Percentiles rank a stretch among this genome's conserved stretches.
phyloP scores from a whole-genome alignment of 2,888 invertebrate genomes.

The Luperina nickerlii region DNA sequence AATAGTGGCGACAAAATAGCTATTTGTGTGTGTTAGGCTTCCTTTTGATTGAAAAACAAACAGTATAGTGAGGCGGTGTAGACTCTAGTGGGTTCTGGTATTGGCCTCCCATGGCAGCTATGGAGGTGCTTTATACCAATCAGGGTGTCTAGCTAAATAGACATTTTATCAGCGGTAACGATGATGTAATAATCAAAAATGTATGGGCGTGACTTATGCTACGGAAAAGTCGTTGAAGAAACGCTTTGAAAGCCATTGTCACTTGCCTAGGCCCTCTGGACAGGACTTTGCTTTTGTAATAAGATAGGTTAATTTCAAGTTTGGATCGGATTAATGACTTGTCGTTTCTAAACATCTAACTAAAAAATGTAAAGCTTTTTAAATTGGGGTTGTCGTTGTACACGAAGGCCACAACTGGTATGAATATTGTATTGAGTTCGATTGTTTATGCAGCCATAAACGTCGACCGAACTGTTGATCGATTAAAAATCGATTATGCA shows the following conservation, averaged over 20 bases:
- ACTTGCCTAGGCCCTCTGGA: too few relatives aligned
- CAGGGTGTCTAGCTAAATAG: too few relatives aligned
- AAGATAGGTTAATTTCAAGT: background rate
- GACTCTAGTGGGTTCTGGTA: slow-evolving; percentile 10
- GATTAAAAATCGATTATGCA: slow-evolving; percentile 24
- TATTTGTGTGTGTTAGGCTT: slow-evolving; percentile 40
- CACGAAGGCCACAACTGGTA: background rate
- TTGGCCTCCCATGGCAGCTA: slow-evolving; percentile 16
- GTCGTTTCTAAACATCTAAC: background rate
- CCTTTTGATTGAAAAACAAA: slow-evolving; percentile 41
- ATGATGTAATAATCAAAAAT: background rate
- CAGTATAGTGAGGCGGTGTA: slow-evolving; percentile 26
- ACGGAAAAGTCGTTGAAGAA: background rate
- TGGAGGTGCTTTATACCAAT: slow-evolving; percentile 1
- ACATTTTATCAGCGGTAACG: background rate
- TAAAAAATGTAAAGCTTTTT: background rate
- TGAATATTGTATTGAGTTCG: background rate
- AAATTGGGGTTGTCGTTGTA: background rate
- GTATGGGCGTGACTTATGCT: background rate
- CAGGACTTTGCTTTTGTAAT: background rate
- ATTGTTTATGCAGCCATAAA: slow-evolving; percentile 1
- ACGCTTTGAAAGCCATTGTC: background rate
- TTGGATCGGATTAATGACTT: background rate
- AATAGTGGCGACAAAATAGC: slow-evolving; percentile 31
- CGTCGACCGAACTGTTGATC: background rate